phyloP scores from a whole-genome alignment of 2,113 vertebrate species.

The Phaethon lepturus region DNA sequence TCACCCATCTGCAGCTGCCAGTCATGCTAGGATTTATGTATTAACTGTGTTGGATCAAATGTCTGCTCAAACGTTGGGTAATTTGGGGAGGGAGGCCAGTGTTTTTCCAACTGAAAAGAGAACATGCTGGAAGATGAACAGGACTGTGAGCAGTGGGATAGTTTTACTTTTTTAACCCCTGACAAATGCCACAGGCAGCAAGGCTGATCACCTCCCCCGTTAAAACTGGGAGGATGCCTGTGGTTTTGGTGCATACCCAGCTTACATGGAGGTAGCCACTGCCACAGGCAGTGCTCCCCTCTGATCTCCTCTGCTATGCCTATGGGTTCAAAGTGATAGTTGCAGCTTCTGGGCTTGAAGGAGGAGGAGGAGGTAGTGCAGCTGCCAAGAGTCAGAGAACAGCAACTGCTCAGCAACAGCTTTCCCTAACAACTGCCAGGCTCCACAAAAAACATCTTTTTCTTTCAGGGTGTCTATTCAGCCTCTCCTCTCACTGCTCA shows the following conservation, averaged over 20 bases:
- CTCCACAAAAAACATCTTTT: not conserved
- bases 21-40: slow-evolving; percentile 63
- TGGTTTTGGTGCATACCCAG: not conserved
- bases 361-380: not conserved
- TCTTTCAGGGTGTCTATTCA: not conserved
- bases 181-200: not conserved
- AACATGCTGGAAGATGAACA: not conserved
- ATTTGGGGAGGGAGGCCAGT: slow-evolving; percentile 9
- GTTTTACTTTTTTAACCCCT: not conserved
- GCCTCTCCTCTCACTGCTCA: not conserved
- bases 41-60: slow-evolving; percentile 37
- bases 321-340: not conserved
- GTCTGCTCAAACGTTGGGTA: slow-evolving; percentile 32
- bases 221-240: not conserved
- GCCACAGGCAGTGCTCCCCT: accelerated
- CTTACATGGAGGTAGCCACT: not conserved
- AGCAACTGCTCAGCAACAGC: not conserved
- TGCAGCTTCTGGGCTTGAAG: not conserved
- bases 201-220: not conserved
- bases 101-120: slow-evolving; percentile 25
- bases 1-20: slow-evolving; percentile 63
- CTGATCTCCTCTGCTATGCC: accelerated
- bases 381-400: not conserved
- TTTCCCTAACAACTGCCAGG: not conserved
- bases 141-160: not conserved